Base-by-base conservation (phyloP, 1,140 invertebrate species). In the Chymomyza costata region DNA sequence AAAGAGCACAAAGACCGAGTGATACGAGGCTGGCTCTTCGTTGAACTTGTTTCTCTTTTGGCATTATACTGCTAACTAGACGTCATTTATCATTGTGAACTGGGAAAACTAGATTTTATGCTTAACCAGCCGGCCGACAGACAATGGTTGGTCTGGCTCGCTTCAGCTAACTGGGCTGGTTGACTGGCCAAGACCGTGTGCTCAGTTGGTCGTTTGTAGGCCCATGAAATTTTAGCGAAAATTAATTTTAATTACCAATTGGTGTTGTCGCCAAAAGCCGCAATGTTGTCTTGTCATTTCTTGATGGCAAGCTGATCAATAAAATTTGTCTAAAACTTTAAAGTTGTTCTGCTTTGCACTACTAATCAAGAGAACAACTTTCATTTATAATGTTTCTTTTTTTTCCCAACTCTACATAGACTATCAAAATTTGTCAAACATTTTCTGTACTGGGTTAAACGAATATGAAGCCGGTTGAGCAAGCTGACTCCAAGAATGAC, bases 201-300 rank as follows among this genome's bases (percentile, higher is more conserved):
- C 3, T 54, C 31, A 14, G 7, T 16, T 25, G 43, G 10, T 16
- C 38, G 7, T 18, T 34, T 38, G 13, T 21, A 43, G 28, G 13
- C 3, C 6, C 2, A 1, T 14, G 6, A 21, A 0, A 31, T 37
- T 46, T 30, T 59, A 41, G 31, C 34, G 51, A 74, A 74, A 74
- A 74, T 74, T 74, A 74, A 74, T 74, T 74, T 74, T 74, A 74
- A 74, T 74, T 74, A 68, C 55, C 69, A 43, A 55, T 51, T 58
- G 49, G 65, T 50, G 52, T 45, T 58, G 53, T 58, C 52, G 47
- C 46, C 35, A 46, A 59, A 66, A 49, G 49, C 49, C 37, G 37
- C 53, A 60, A 44, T 28, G 21, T 14, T 56, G 35, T 39, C 31
- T 32, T 38, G 47, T 65, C 50, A 57, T 16, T 48, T 46, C 18